Percentiles rank a stretch among this genome's conserved stretches.
Evolutionary conservation across 2,797 vertebrate genomes (phyloP).

Genomic region (Parotocinclus haroldoi): DNA sequence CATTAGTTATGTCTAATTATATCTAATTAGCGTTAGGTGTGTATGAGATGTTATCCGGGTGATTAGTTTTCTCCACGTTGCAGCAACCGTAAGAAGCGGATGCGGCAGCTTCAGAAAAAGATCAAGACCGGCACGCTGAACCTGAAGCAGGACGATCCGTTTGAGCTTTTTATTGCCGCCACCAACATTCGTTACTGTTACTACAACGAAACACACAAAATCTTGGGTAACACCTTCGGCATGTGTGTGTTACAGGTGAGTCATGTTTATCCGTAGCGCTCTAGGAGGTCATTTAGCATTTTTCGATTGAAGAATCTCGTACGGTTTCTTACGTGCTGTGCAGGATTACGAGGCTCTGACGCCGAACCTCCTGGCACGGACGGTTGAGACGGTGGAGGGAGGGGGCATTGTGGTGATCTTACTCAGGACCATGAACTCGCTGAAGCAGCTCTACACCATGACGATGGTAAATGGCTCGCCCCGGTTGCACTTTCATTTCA

Average conservation of each 20-base stretch:
- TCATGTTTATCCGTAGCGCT: neutral
- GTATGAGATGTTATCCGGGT: no score
- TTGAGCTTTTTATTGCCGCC: slow-evolving; percentile 92
- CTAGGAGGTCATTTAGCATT: no score
- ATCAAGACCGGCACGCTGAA: slow-evolving; percentile 91
- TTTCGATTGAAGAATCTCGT: neutral
- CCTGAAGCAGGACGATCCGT: slow-evolving; percentile 91
- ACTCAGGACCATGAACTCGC: slow-evolving; percentile 89
- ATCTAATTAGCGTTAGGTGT: no score
- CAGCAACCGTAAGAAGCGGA: slow-evolving; percentile 95
- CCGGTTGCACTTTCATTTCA: neutral
- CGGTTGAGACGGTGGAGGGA: slow-evolving; percentile 94
- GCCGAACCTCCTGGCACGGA: slow-evolving; percentile 91
- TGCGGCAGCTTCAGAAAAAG: slow-evolving; percentile 96
- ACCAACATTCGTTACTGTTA: slow-evolving; percentile 99
- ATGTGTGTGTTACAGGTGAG: slow-evolving; percentile 92
- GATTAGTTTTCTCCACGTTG: neutral
- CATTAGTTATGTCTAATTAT: no score
- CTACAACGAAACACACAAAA: slow-evolving; percentile 97
- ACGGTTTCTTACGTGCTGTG: neutral
- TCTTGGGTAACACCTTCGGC: slow-evolving; percentile 93
- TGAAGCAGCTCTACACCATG: slow-evolving; percentile 96
- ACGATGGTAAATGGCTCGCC: slow-evolving; percentile 78
- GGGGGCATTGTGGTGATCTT: slow-evolving; percentile 91
- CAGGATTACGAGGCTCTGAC: slow-evolving; percentile 97